Evolutionary conservation across 2,797 vertebrate species (phyloP).

Genomic region (Acipenser oxyrinchus): DNA sequence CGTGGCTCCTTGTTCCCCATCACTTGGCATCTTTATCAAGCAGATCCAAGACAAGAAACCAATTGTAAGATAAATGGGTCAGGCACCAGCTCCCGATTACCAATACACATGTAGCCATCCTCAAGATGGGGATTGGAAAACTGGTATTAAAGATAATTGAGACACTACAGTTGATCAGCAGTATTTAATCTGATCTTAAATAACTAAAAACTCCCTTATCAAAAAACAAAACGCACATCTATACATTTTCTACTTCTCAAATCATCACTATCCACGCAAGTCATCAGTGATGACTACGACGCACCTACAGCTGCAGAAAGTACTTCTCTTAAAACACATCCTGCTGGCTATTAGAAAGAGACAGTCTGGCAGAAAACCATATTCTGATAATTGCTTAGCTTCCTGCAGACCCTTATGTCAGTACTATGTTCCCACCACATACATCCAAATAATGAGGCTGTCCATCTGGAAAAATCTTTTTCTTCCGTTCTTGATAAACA

Average conservation of each 20-base stretch:
- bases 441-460: conserved; percentile 33
- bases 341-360: conserved; percentile 26
- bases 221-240: no score
- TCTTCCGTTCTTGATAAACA: conserved; percentile 23
- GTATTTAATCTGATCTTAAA: no score
- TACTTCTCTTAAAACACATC: conserved; percentile 34
- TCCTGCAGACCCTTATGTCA: conserved; percentile 41
- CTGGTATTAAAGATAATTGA: no score
- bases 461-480: conserved; percentile 29
- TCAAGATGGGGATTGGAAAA: no score
- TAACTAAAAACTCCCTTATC: no score
- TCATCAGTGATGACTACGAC: not conserved
- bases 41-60: conserved; percentile 73
- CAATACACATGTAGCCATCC: conserved; percentile 18
- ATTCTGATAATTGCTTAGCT: conserved; percentile 38
- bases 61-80: conserved; percentile 78
- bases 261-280: no score
- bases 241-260: no score
- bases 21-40: conserved; percentile 71
- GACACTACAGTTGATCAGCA: no score
- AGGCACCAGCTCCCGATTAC: conserved; percentile 68
- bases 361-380: conserved; percentile 25
- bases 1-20: conserved; percentile 57
- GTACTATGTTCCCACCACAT: conserved; percentile 35
- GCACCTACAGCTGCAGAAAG: conserved; percentile 48